A percentile compares a stretch with the other conserved stretches of the same genome.
These are phyloP conservation scores for Epinephelus moara DNA, from an alignment of 2,113 vertebrate species.

Conservation along the genomic window DNA sequence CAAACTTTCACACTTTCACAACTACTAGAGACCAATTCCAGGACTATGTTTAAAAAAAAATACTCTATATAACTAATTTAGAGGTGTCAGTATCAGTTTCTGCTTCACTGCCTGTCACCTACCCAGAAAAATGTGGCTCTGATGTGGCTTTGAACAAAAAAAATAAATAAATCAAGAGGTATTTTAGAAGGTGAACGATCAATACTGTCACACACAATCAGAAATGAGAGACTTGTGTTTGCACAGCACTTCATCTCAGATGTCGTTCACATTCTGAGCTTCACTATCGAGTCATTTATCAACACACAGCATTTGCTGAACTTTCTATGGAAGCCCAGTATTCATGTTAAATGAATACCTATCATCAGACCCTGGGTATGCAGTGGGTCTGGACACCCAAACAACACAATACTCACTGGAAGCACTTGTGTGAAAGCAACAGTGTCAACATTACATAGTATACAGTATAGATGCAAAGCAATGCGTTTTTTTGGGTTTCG, in stretches of 20 bases:
- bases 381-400: no score
- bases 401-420: no score
- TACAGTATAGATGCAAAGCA: no score
- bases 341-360: no score
- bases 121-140: background rate
- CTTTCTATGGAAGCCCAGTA: background rate
- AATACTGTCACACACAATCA: background rate
- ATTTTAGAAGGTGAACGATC: background rate
- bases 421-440: no score
- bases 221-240: background rate
- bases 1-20: background rate
- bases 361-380: no score
- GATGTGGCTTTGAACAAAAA: background rate
- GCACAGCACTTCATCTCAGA: background rate
- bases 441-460: no score
- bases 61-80: background rate
- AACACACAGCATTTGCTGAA: background rate
- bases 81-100: background rate
- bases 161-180: background rate
- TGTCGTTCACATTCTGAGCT: background rate
- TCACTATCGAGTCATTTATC: background rate
- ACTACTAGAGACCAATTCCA: background rate
- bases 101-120: background rate
- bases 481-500: no score
- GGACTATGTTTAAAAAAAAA: background rate